Conservation (phyloP, 2,113 vertebrate genomes). For the Tonatia bakeri region DNA sequence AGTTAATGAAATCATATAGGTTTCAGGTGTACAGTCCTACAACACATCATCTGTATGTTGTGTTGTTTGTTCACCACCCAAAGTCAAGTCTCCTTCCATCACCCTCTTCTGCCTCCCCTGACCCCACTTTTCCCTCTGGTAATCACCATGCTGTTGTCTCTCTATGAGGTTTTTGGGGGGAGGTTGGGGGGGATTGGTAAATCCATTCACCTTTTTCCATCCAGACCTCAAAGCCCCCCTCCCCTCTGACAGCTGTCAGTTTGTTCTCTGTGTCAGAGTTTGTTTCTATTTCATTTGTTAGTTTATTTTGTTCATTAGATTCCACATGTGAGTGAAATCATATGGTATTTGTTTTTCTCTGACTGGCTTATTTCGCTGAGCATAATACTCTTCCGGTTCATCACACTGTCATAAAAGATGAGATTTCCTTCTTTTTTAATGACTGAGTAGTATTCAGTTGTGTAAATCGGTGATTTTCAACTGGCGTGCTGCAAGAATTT, state of each 20-base stretch:
- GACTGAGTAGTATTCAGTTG: neutral
- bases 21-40: neutral
- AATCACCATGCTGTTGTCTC: neutral
- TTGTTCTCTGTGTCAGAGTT: neutral
- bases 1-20: neutral
- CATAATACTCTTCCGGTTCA: neutral
- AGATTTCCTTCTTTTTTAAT: neutral
- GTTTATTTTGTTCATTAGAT: neutral
- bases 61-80: neutral
- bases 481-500: too few relatives aligned
- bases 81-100: neutral
- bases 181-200: neutral
- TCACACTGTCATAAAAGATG: neutral
- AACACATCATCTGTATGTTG: neutral
- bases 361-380: neutral
- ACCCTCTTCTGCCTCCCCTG: neutral
- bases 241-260: neutral
- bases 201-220: neutral
- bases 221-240: neutral
- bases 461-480: neutral
- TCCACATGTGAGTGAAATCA: neutral
- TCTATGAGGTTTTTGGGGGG: neutral
- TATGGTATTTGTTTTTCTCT: neutral
- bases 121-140: neutral
- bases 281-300: neutral